These are phyloP conservation scores for Fistularia tabacaria DNA, from an alignment of 2,797 vertebrate genomes.

Conservation along the genomic window DNA sequence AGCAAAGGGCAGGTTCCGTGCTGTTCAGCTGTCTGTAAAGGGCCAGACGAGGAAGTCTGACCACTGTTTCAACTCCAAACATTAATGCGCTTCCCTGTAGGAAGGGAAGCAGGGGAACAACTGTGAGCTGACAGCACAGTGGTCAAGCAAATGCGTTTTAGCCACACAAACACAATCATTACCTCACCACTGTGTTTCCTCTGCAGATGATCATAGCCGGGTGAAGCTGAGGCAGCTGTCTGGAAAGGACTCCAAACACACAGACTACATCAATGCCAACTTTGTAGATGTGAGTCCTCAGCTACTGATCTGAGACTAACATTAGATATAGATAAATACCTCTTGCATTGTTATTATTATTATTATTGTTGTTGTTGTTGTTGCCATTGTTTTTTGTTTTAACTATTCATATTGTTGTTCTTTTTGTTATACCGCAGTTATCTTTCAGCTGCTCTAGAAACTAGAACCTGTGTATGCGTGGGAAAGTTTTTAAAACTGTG, in stretches of 20 bases:
- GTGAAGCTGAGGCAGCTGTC: constrained; percentile 89
- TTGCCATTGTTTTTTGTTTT: too few species aligned
- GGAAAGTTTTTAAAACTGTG: too few species aligned
- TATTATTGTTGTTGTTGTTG: too few species aligned
- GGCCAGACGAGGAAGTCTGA: not conserved
- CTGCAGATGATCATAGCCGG: constrained; percentile 91
- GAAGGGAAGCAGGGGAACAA: not conserved
- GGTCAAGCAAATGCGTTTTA: not conserved
- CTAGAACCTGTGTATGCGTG: too few species aligned
- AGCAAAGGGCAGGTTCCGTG: constrained; percentile 6
- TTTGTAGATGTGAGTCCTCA: constrained; percentile 90
- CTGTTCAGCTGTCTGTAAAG: constrained; percentile 3
- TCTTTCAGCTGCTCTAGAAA: too few species aligned
- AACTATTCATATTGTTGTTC: too few species aligned
- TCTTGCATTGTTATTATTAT: too few species aligned
- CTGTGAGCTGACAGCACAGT: not conserved
- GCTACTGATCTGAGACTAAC: not conserved
- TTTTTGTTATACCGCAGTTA: too few species aligned
- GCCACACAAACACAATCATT: constrained; percentile 5
- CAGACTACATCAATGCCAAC: constrained; percentile 95
- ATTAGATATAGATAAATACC: too few species aligned
- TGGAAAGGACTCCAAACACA: constrained; percentile 94
- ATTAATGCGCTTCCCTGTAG: constrained; percentile 11
- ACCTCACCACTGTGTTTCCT: constrained; percentile 25
- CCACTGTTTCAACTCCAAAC: constrained; percentile 10